Percentiles rank a stretch among this genome's conserved stretches.
phyloP scores from a whole-genome alignment of 2,113 vertebrate species.

The Globicephala melas region DNA sequence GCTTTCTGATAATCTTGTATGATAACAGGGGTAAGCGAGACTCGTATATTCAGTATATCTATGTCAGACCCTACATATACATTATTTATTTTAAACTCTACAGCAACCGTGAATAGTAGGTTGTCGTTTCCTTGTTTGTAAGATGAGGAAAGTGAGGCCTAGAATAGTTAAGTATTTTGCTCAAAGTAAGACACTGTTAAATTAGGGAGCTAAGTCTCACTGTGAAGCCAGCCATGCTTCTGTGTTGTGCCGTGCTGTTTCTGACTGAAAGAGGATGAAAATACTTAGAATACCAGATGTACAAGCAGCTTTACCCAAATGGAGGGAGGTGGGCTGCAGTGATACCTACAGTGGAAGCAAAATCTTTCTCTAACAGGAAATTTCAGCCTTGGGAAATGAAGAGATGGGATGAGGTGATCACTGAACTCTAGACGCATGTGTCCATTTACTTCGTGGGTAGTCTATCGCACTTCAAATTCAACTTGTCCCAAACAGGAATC shows the following conservation, averaged over 20 bases:
- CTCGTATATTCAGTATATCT: background rate
- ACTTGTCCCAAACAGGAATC: background rate
- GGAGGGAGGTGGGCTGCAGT: background rate
- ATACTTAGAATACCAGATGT: background rate
- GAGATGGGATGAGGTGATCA: background rate
- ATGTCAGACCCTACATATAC: background rate
- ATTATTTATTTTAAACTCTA: conserved; percentile 28
- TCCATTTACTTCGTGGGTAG: background rate
- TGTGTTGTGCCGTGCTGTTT: background rate
- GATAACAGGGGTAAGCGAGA: background rate
- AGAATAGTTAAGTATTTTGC: background rate
- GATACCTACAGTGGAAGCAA: background rate
- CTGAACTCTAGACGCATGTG: background rate
- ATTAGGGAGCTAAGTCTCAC: background rate
- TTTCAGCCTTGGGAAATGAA: background rate
- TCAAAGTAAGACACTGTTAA: background rate
- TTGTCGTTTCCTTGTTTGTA: background rate
- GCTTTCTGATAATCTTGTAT: conserved; percentile 5
- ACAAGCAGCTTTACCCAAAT: background rate
- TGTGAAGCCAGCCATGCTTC: background rate
- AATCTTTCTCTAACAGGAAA: conserved; percentile 8
- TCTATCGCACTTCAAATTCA: conserved; percentile 31
- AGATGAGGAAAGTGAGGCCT: background rate
- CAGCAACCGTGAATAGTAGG: background rate
- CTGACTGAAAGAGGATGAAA: background rate